These are phyloP conservation scores for Eristalis arbustorum DNA, from an alignment of 2,888 invertebrate species.

Conservation along the genomic window DNA sequence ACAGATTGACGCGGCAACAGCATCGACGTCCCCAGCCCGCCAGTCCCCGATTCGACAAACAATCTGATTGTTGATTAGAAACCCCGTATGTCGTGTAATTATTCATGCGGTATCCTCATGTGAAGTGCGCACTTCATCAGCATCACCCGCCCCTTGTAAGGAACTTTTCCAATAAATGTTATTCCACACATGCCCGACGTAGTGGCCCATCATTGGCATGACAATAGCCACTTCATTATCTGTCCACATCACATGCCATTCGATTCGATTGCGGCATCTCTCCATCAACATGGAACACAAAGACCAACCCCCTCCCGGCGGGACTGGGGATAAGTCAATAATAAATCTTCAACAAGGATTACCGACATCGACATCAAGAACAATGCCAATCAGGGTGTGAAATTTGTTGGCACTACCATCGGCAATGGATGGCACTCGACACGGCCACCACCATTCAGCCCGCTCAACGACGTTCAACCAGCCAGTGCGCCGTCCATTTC, in stretches of 20 bases:
- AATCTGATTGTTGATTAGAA: background rate
- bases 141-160: background rate
- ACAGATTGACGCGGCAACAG: background rate
- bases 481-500: background rate
- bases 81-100: background rate
- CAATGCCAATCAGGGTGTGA: slow-evolving; percentile 47
- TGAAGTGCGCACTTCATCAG: background rate
- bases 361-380: slow-evolving; percentile 24
- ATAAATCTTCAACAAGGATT: slow-evolving; percentile 58
- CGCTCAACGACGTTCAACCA: background rate
- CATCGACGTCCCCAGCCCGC: background rate
- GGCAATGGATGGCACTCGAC: slow-evolving; percentile 24
- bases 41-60: background rate
- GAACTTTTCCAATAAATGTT: slow-evolving; percentile 34
- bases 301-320: background rate
- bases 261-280: slow-evolving; percentile 8
- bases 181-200: background rate
- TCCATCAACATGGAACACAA: background rate
- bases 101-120: slow-evolving; percentile 8
- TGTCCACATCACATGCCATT: slow-evolving; percentile 38
- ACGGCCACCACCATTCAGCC: slow-evolving; percentile 6
- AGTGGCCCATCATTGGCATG: slow-evolving; percentile 5
- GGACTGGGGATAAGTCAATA: slow-evolving; percentile 8
- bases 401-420: slow-evolving; percentile 37
- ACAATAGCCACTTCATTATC: slow-evolving; percentile 39